Evolutionary conservation across 1,140 invertebrate species (phyloP).

Genomic region (Hylaeus volcanicus): DNA sequence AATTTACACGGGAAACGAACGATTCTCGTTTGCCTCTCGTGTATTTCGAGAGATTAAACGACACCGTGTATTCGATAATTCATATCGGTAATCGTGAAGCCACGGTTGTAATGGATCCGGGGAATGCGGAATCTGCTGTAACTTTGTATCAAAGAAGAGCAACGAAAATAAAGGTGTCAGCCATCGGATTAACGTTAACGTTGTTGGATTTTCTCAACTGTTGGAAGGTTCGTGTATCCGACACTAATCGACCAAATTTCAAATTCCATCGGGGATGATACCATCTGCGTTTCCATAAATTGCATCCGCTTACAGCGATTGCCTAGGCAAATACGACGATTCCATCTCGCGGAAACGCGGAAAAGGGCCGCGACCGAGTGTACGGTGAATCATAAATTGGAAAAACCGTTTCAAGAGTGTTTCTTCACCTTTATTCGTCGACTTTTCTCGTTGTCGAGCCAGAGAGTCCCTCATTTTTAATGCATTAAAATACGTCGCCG

Average conservation of each 20-base stretch:
- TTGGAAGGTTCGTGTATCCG: no score
- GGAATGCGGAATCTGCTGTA: neutral
- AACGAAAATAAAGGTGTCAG: neutral
- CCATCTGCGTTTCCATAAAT: neutral
- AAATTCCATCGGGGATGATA: neutral
- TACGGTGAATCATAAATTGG: constrained; percentile 2
- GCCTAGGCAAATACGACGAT: neutral
- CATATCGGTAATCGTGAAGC: constrained; percentile 7
- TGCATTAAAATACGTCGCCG: constrained; percentile 33
- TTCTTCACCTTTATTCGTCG: neutral
- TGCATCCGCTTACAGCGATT: neutral
- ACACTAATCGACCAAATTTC: neutral
- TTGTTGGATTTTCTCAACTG: no score
- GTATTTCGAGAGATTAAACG: constrained; percentile 23
- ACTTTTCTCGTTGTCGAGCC: constrained; percentile 41
- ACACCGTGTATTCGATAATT: constrained; percentile 5
- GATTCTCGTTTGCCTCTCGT: neutral
- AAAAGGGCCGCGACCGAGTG: neutral
- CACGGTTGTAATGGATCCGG: neutral
- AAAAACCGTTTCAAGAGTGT: neutral
- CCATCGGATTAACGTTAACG: no score
- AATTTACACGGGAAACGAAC: neutral
- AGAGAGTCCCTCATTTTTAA: constrained; percentile 50
- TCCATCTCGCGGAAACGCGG: neutral
- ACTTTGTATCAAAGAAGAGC: neutral